Evolutionary conservation across 2,113 vertebrate genomes (phyloP), one percentile per base, ranked within the genome.

Genomic region (Delphinapterus leucas): DNA sequence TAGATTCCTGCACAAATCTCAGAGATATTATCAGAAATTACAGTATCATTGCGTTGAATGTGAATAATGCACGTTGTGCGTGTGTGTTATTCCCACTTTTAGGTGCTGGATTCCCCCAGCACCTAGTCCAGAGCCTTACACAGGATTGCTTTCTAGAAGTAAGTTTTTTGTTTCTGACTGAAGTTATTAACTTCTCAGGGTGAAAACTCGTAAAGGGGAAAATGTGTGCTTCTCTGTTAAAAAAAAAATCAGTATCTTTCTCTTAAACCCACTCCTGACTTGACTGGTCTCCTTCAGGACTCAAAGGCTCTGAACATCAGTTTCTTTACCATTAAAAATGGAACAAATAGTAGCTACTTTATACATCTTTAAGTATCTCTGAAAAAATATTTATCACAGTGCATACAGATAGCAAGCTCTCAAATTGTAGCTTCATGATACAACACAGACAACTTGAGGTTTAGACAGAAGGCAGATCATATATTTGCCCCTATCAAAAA

Each of bases 261-360:
- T 96, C 77, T 87, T 41, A 85, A 92, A 80, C 13, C 8, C 38
- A 47, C 11, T 18, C 58, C 5, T 41, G 55, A 67, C 47, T 81
- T 76, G 47, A 36, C 33, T 26, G 90, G 61, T 74, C 2, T 84
- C 15, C 20, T 94, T 97, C 14, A 17, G 31, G 26, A 31, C 6
- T 58, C 17, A 71, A 60, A 81, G 38, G 61, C 36, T 49, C 23
- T 68, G 12, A 81, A 18, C 21, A 63, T n/a, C 21, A 36, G 13
- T 14, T 80, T 73, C n/a, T 65, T 97, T 61, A 41, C 85, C 73
- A 68, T 76, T 85, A 63, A 96, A 94, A 93, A 87, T 73, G 21
- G 28, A 86, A 86, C 68, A 55, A 36, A 61, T 33, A 63, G 83
- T 71, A 89, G 53, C 60, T 70, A 55, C 36, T 20, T 85, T 26